Evolutionary conservation across 2,797 vertebrate species (phyloP), one percentile per base, ranked within the genome.

Genomic region (Oreonectes daqikongensis): DNA sequence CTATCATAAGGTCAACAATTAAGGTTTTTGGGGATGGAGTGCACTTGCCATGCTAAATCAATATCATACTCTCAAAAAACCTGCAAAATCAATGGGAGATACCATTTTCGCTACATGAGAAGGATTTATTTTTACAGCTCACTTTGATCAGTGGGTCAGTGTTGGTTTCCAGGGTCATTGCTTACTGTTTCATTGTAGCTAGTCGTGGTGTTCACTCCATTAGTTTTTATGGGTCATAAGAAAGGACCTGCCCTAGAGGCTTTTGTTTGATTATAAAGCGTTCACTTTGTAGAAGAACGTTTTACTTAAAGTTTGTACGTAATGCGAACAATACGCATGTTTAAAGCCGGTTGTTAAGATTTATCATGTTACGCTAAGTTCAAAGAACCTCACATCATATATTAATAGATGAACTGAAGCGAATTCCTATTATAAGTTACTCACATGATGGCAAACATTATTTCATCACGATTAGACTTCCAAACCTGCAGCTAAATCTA

Each of bases 71-170:
- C 3, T 59, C 32, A 17, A 15, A 42, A 59, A 46, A 9, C 38
- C 14, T 4, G 28, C 7, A 26, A 60, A 50, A 69, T 69, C 65
- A 69, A n/a, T 15, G 42, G 48, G 64, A 75, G 38, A 28, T 38
- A 42, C 20, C 3, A n/a, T 10, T 32, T 35, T 30, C 10, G 18
- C 64, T 48, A 24, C 68, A 44, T 11, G 38, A 57, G 63, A 63
- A 78, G 80, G 75, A 82, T 73, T 63, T 69, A n/a, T 69, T 64
- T 60, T 80, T 71, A 38, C 9, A 8, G 57, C 53, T 82, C 72
- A 80, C 83, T 84, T 84, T 84, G 83, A 84, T 84, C 83, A 79
- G 75, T 79, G 72, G 80, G 53, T 80, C 75, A 80, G 68, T 80
- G 57, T 70, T 72, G 64, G 67, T 79, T 79, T 75, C 44, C 6